These are phyloP conservation scores for Montipora cactus DNA, from an alignment of 64 coral and sea anemone species.

Conservation along the genomic window DNA sequence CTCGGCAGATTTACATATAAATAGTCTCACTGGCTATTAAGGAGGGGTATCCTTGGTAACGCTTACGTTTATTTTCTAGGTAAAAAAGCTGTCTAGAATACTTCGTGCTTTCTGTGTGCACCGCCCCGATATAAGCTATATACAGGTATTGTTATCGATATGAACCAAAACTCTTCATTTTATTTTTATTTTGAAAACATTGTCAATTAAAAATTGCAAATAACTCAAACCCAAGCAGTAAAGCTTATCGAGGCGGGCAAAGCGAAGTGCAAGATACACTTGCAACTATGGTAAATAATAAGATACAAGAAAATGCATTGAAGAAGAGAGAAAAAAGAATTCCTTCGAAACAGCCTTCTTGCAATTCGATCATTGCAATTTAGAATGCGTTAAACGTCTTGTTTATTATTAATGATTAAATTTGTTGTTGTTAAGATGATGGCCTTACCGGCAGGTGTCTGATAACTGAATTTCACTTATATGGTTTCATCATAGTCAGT, in stretches of 20 bases:
- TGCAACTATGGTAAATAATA: not conserved
- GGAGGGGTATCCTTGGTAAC: not conserved
- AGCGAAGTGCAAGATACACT: no score
- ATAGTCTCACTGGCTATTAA: not conserved
- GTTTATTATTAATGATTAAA: not conserved
- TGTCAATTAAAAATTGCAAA: no score
- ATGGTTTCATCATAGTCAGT: no score
- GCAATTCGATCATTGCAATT: not conserved
- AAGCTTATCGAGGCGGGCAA: no score
- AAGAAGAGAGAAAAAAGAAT: not conserved
- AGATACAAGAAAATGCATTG: not conserved
- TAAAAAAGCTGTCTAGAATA: slow-evolving; percentile 53
- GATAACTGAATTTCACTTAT: not conserved
- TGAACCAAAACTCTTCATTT: no score
- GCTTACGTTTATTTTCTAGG: not conserved
- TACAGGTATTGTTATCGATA: slow-evolving; percentile 49
- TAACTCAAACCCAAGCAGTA: no score
- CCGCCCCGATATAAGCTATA: slow-evolving; percentile 61
- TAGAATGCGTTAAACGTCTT: not conserved
- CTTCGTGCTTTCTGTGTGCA: slow-evolving; percentile 60
- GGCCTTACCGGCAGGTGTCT: not conserved
- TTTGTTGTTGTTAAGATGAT: not conserved
- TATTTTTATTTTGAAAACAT: no score
- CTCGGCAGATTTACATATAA: not conserved
- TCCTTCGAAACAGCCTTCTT: not conserved